Base-by-base conservation (phyloP, 2,888 invertebrate genomes). In the Dysmachus trigonus region DNA sequence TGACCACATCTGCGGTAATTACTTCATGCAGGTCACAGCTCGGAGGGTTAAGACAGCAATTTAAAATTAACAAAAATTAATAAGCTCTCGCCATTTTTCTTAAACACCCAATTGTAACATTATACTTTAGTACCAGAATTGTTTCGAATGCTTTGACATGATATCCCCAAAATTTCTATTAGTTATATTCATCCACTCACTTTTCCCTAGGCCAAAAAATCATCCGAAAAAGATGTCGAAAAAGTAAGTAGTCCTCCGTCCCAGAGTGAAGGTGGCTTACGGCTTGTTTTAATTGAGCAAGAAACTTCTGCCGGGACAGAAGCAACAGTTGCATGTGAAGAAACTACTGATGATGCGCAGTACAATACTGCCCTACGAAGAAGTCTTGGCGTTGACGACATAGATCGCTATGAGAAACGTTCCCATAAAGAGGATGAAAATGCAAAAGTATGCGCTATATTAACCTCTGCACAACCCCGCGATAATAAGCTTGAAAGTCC, bases 311-410 rank as follows among this genome's bases (percentile, higher is more conserved):
- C 86, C 81, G 87, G 83, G 82, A 86, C 90, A 87, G 90, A 91
- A 88, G 89, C 88, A 51, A 87, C 74, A 33, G 13, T 27, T 79
- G 41, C 72, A 30, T 71, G 72, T 15, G 38, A 27, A 41, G 3
- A 47, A 74, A 22, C n/a, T 53, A 71, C 13, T 41, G 35, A 81
- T 41, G 47, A 81, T 71, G 88, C 85, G 88, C 88, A 10, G 88
- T 88, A 10, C 77, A 86, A 10, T 88, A 86, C 31, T 84, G 87
- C 15, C 90, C 90, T 92, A 27, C 89, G 91, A 13, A 90, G 91
- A 82, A 91, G 92, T 88, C 92, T 92, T 51, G 91, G 90, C 47
- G 89, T 91, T 18, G 91, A 90, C 30, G 91, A 91, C 88, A 91
- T 91, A 85, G 88, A 90, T 86, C 89, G 90, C 73, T 91, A 91